phyloP scores from a whole-genome alignment of 2,113 vertebrate genomes.

The Melanerpes aurifrons region DNA sequence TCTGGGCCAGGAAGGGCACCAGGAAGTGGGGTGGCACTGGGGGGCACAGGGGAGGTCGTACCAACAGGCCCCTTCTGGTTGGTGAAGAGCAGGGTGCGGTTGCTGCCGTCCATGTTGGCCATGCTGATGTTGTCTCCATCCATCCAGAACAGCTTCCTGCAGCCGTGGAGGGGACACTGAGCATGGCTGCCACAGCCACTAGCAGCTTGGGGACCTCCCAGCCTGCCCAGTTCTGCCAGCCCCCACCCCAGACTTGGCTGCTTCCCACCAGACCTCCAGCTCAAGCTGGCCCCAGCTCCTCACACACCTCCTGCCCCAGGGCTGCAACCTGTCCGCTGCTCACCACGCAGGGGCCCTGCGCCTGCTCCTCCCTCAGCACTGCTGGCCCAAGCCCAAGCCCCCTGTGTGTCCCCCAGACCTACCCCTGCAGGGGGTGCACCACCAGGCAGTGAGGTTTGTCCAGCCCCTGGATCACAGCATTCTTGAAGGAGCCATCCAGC shows the following conservation, averaged over 20 bases:
- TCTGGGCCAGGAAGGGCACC: background rate
- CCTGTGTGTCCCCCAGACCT: accelerated
- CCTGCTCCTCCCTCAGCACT: accelerated
- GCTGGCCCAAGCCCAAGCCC: accelerated
- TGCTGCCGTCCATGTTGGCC: conserved; percentile 94
- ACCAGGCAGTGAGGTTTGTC: conserved; percentile 95
- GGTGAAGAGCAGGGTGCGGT: conserved; percentile 85
- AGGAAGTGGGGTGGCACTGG: accelerated
- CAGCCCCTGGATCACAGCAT: conserved; percentile 93
- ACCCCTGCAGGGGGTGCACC: conserved; percentile 91
- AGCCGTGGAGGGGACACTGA: background rate
- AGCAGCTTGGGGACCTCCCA: no score
- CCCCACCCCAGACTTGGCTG: background rate
- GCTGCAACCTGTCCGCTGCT: background rate
- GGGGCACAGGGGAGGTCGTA: conserved; percentile 31
- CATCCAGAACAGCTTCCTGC: conserved; percentile 95
- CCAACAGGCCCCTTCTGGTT: conserved; percentile 93
- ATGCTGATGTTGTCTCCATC: conserved; percentile 94
- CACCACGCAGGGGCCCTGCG: background rate
- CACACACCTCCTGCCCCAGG: background rate
- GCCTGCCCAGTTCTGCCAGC: no score
- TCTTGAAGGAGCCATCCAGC: conserved; percentile 97
- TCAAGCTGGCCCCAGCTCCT: background rate
- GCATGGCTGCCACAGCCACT: background rate
- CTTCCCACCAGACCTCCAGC: background rate